Evolutionary conservation across 2,113 vertebrate species (phyloP), one percentile per base, ranked within the genome.

Genomic region (Corythoichthys intestinalis): DNA sequence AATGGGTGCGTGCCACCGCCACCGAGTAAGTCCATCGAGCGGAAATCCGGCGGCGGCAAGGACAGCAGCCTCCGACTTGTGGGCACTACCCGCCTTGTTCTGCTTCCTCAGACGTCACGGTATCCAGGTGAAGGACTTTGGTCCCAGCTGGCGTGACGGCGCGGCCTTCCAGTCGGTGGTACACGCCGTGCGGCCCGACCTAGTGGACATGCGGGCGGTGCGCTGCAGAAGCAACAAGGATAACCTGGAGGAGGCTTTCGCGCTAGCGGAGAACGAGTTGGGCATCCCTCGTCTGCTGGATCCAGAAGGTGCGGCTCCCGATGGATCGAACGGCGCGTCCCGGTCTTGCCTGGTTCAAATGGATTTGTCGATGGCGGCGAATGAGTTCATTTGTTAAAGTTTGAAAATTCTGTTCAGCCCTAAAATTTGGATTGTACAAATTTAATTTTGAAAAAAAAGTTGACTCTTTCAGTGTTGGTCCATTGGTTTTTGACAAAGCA

Each of bases 261-360:
- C 89, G 4, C 85, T 99, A 0, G 97, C 97, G 2, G 97, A 99
- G 86, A 91, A 85, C 10, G 93, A 99, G 46, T 86, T 99, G 70
- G 97, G 97, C 50, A 98, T 99, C 74, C 97, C 97, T 41, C 93
- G 95, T 46, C 91, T 99, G 2, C 93, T 99, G 70, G 97, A 99
- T 82, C 95, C 97, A 5, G 95, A 98, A 95, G 97, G 97, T 97
- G 20, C 20, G 20, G 20, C 20, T 28, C 20, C 20, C 20, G 20
- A 28, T 28, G 20, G 20, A 28, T 28, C 20, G 20, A 28, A 28
- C 20, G 20, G 20, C 20, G 20, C 20, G 20, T 28, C 20, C 20
- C 20, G 20, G 20, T 28, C 20, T 28, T 28, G 20, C 20, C 20
- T 28, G 20, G 20, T 28, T 28, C 20, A 28, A 28, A 28, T 28